Evolutionary conservation across 1,140 invertebrate genomes (phyloP).

Genomic region (Cyclargus thomasi): DNA sequence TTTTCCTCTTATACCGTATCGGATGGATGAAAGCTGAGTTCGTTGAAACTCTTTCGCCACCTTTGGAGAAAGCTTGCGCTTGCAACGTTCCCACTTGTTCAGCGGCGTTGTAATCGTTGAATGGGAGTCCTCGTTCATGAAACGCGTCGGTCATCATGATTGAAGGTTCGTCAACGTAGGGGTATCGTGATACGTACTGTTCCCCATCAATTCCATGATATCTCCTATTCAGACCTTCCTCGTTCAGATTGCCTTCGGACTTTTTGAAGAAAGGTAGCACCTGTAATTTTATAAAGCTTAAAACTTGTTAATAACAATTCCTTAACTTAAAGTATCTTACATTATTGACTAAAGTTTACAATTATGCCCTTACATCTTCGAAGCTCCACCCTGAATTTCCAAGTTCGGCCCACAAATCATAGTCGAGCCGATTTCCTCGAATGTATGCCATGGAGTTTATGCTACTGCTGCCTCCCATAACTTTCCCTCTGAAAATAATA

Average conservation of each 20-base stretch:
- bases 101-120: conserved; percentile 73
- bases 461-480: conserved; percentile 82
- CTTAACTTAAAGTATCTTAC: too few relatives aligned
- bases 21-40: conserved; percentile 83
- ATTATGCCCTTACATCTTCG: conserved; percentile 36
- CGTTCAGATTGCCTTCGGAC: conserved; percentile 80
- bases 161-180: conserved; percentile 76
- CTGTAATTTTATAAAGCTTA: conserved; percentile 27
- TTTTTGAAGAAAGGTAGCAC: conserved; percentile 88
- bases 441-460: conserved; percentile 89
- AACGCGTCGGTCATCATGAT: conserved; percentile 74
- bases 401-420: conserved; percentile 80
- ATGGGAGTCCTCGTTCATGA: conserved; percentile 72
- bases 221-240: conserved; percentile 54
- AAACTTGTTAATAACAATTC: too few relatives aligned
- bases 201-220: conserved; percentile 78
- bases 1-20: conserved; percentile 78
- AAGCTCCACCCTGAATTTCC: conserved; percentile 75
- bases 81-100: conserved; percentile 74
- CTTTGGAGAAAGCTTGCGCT: conserved; percentile 71
- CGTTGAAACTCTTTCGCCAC: conserved; percentile 81
- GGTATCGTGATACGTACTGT: conserved; percentile 76
- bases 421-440: conserved; percentile 83
- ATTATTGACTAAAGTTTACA: background rate
- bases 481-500: conserved; percentile 65